Evolutionary conservation across 2,888 invertebrate species (phyloP).

Genomic region (Acanthosoma haemorrhoidale): DNA sequence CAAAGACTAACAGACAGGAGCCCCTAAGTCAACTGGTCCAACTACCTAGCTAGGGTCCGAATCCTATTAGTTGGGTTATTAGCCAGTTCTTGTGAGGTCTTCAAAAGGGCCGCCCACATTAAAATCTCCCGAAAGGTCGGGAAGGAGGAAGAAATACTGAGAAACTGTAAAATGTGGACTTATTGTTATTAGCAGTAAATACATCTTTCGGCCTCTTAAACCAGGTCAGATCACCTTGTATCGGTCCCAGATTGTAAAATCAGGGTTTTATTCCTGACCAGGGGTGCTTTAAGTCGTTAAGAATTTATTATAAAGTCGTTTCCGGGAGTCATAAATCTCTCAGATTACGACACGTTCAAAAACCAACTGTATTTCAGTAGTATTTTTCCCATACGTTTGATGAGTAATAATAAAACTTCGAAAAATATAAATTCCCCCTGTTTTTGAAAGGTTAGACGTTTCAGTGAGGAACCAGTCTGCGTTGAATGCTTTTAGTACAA

Average conservation of each 20-base stretch:
- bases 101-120: not conserved
- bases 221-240: not conserved
- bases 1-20: not conserved
- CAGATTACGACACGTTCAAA: too few relatives aligned
- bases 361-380: too few relatives aligned
- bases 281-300: not conserved
- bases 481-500: too few relatives aligned
- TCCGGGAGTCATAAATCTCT: too few relatives aligned
- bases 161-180: not conserved
- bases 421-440: too few relatives aligned
- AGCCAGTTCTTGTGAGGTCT: not conserved
- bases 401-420: too few relatives aligned
- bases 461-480: too few relatives aligned
- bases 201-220: not conserved
- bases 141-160: too few relatives aligned
- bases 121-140: not conserved
- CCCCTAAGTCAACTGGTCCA: not conserved
- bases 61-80: conserved; percentile 10
- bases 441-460: too few relatives aligned
- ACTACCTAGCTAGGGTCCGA: too few relatives aligned
- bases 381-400: too few relatives aligned
- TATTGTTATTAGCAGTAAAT: not conserved
- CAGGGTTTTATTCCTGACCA: not conserved
- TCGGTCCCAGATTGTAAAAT: not conserved
- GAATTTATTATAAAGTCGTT: not conserved